These are phyloP conservation scores for Aldrovandia affinis DNA, from an alignment of 2,797 vertebrate genomes.

Conservation along the genomic window DNA sequence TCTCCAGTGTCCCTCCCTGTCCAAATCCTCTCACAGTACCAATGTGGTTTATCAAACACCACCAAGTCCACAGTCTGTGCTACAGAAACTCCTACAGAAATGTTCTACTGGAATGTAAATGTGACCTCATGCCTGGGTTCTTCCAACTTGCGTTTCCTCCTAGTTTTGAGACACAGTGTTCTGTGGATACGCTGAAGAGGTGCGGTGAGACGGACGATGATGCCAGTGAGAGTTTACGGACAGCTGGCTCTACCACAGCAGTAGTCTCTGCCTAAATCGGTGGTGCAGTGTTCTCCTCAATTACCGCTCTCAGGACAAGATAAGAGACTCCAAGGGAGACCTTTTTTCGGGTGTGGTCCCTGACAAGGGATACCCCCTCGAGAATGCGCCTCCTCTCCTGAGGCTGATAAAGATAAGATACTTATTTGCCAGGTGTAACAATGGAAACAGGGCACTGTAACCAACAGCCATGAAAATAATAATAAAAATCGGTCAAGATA, in stretches of 20 bases:
- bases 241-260: background rate
- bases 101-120: too few relatives aligned
- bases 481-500: conserved; percentile 36
- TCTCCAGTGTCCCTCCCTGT: background rate
- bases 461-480: conserved; percentile 41
- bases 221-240: background rate
- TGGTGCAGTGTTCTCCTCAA: background rate
- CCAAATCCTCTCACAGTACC: background rate
- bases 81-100: too few relatives aligned
- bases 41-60: background rate
- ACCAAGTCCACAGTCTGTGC: background rate
- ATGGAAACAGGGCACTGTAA: conserved; percentile 35
- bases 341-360: conserved; percentile 51
- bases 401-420: conserved; percentile 54
- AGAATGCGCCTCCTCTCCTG: conserved; percentile 51
- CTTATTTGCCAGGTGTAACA: conserved; percentile 54
- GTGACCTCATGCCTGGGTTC: background rate
- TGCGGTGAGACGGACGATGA: background rate
- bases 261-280: too few relatives aligned
- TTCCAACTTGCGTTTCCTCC: background rate
- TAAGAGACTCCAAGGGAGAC: conserved; percentile 25
- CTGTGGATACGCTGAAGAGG: background rate
- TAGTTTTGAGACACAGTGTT: background rate
- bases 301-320: conserved; percentile 27
- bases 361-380: conserved; percentile 44